Evolutionary conservation across 2,888 invertebrate species (phyloP), one percentile per base, ranked within the genome.

Genomic region (Andrena praecox): DNA sequence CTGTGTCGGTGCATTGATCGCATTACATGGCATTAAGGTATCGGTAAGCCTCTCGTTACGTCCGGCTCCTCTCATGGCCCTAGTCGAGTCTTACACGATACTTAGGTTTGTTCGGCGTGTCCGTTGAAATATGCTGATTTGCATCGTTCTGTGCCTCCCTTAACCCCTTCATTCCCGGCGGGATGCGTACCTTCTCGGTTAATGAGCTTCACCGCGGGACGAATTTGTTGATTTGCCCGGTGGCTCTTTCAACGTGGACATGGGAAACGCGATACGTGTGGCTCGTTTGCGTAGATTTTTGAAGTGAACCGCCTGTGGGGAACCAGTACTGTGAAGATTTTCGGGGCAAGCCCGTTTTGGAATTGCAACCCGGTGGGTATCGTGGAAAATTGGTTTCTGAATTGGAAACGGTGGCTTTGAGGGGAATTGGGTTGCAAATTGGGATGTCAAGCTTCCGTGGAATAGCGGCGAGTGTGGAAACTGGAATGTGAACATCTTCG

Each of bases 21-120:
- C 92, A 94, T 94, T 94, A 94, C 93, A 91, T 80, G 90, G 93
- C 85, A 93, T 94, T 94, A 93, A 91, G 89, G 91, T 87, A 91
- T 90, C 90, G 90, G 87, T 93, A 93, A 93, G 93, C 92, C 90
- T 89, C 90, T 91, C 89, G 84, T 85, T 88, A 82, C 82, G 82
- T 74, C 85, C 88, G 68, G 77, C 77, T 76, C 42, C 75, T 68
- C 75, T 77, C 82, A 69, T 67, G 48, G 78, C 85, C 82, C 80
- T 85, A 83, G 70, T 68, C 82, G 78, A 77, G 85, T 88, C 88
- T 91, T 92, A 91, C 91, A 91, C 80, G 91, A 82, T 85, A 82
- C 89, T 91, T 92, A 91, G 59, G 68, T 76, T 77, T 84, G 89
- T 86, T 75, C 81, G 54, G 69, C 59, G 72, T 76, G 73, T 78